Evolutionary conservation across 2,113 vertebrate species (phyloP).

Genomic region (Choloepus hoffmanni): DNA sequence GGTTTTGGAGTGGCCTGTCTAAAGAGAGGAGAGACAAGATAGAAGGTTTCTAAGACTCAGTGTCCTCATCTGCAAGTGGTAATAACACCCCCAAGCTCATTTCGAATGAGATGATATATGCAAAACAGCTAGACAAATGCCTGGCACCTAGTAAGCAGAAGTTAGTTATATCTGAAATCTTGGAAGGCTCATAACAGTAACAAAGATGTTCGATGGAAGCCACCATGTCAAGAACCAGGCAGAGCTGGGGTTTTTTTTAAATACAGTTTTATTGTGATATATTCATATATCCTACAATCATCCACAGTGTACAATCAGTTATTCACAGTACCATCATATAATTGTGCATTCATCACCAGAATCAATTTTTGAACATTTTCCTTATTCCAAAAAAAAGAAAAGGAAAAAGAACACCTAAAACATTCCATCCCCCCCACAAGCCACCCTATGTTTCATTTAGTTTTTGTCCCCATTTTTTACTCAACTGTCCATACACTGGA

Average conservation of each 20-base stretch:
- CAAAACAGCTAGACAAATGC: constrained; percentile 4
- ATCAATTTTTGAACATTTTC: no score
- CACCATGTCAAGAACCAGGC: not conserved
- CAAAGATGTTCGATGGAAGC: not conserved
- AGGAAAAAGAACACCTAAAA: no score
- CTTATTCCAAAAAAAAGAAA: no score
- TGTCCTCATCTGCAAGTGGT: not conserved
- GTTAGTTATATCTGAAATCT: not conserved
- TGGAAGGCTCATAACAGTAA: not conserved
- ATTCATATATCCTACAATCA: no score
- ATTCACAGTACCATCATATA: no score
- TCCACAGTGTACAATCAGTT: no score
- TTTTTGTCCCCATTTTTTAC: no score
- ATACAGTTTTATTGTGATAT: no score
- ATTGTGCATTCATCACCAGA: no score
- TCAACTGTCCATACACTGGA: no score
- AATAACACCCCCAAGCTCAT: not conserved
- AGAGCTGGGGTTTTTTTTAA: not conserved
- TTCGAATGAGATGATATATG: not conserved
- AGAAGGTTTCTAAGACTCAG: not conserved
- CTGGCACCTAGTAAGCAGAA: not conserved
- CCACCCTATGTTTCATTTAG: no score
- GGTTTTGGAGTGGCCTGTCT: not conserved
- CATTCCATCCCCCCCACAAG: no score
- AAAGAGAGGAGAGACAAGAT: not conserved